Evolutionary conservation across 2,797 vertebrate species (phyloP).

Genomic region (Gallinago solitaria): DNA sequence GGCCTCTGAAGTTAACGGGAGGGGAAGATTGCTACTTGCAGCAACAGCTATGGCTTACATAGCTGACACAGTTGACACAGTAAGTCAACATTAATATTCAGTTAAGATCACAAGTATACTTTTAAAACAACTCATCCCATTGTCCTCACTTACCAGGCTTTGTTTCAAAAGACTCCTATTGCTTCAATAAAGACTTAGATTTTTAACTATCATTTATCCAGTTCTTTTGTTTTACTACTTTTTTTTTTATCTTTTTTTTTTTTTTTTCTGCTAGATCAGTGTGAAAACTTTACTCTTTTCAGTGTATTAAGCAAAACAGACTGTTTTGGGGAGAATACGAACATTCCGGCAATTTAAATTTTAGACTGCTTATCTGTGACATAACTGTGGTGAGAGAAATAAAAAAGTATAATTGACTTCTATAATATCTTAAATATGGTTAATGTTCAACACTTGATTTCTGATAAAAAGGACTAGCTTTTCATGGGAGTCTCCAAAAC

Average conservation of each 20-base stretch:
- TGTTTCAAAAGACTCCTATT: background rate
- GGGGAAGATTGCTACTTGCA: background rate
- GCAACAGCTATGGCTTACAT: background rate
- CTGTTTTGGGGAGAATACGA: background rate
- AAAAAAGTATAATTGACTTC: background rate
- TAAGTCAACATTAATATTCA: background rate
- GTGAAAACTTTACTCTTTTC: background rate
- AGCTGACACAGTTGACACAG: background rate
- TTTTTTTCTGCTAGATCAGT: no score
- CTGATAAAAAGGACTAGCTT: background rate
- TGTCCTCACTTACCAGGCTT: background rate
- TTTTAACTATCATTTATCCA: background rate
- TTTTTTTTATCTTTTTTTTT: no score
- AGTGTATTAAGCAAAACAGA: background rate
- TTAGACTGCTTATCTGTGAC: background rate
- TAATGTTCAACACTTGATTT: background rate
- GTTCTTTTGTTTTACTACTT: background rate
- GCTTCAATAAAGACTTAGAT: background rate
- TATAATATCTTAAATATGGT: background rate
- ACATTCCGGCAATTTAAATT: background rate
- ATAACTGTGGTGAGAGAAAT: background rate
- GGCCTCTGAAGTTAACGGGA: background rate
- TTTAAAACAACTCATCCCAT: background rate
- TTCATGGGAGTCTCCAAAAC: background rate
- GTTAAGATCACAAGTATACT: background rate